Evolutionary conservation across 1,140 invertebrate genomes (phyloP), one percentile per base, ranked within the genome.

Genomic region (Drosophila pallidifrons): DNA sequence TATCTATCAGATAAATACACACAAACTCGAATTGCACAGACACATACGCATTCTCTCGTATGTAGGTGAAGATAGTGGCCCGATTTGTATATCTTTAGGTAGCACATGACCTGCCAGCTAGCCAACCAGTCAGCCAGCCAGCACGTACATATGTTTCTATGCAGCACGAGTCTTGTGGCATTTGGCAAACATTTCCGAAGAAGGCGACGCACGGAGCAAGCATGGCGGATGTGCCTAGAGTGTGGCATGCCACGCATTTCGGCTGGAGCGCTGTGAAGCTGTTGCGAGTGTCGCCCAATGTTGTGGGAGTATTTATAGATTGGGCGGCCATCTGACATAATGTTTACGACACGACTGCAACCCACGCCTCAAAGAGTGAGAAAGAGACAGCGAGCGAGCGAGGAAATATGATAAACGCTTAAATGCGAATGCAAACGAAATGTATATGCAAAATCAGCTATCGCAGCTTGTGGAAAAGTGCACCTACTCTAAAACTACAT

Each of bases 251-350:
- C 51, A 57, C 51, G 52, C 51, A 55, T 15, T 55, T 45, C 11
- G 20, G 52, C 43, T 67, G 52, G 52, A 57, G 64, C n/a, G 15
- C 47, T 28, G 13, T 55, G 64, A n/a, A 20, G 35, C 8, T 43
- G 63, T 25, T 47, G 51, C 28, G 13, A 57, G 52, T 68, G 65
- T 68, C 65, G 61, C 43, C 61, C 75, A 65, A 54, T 68, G 70
- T 79, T 55, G 77, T 72, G 61, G 77, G 76, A 68, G 75, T 82
- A 83, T 83, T 83, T 83, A 80, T 83, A 83, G 81, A 67, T 65
- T 55, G 78, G 57, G 70, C 75, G 76, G 69, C 63, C 75, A 69
- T 77, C 82, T 82, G 75, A 82, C 72, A 75, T 69, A 70, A 82
- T 79, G 72, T 83, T 82, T 82, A 82, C 72, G 81, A 82, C 81